Conservation (phyloP, 37 sponge, comb jelly and placozoan genomes). For the Lycopodina hypogea region DNA sequence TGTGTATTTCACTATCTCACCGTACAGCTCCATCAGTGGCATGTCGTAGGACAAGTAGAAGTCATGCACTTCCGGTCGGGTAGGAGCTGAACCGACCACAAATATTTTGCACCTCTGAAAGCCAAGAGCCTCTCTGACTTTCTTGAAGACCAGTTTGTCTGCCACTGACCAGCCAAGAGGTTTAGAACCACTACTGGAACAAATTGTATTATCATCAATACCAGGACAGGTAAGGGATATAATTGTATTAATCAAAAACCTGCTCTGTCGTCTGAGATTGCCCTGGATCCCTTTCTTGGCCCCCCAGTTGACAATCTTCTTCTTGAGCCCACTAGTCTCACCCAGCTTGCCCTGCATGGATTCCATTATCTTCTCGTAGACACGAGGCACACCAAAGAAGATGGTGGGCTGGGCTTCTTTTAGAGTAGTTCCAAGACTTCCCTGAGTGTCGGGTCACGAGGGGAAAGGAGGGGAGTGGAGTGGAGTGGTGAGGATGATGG, state of each 20-base stretch:
- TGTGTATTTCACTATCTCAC: constrained; percentile 37
- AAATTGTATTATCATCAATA: not conserved
- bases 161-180: constrained; percentile 74
- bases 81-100: constrained; percentile 36
- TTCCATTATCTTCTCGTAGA: constrained; percentile 70
- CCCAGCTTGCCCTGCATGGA: constrained; percentile 18
- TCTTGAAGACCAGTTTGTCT: constrained; percentile 58
- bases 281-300: constrained; percentile 73
- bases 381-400: constrained; percentile 39
- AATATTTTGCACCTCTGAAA: constrained; percentile 40
- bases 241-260: constrained; percentile 8
- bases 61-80: constrained; percentile 39
- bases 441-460: constrained; percentile 34
- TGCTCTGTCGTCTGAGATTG: constrained; percentile 52
- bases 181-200: constrained; percentile 26
- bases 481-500: not conserved
- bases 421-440: constrained; percentile 61
- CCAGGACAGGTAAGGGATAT: not conserved
- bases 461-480: not conserved
- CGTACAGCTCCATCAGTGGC: constrained; percentile 88
- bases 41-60: constrained; percentile 87
- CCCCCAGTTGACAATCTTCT: constrained; percentile 44
- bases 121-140: constrained; percentile 52
- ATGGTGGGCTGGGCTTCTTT: constrained; percentile 66
- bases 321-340: constrained; percentile 41